Percentiles rank a stretch among this genome's conserved stretches.
phyloP scores from a whole-genome alignment of 1,140 invertebrate species.

The Lineus longissimus region DNA sequence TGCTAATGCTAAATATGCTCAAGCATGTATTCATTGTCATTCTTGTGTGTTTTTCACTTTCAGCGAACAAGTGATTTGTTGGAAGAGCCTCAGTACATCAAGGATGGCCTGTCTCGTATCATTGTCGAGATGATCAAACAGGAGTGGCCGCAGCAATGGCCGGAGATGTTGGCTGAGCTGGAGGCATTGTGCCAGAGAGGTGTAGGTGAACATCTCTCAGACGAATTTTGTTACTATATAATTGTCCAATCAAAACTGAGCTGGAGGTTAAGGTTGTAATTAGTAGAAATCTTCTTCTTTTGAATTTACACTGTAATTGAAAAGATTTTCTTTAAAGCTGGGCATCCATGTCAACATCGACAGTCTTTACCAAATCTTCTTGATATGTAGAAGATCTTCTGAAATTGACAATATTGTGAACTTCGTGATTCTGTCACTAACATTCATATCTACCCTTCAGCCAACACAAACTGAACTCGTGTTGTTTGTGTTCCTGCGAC shows the following conservation, averaged over 20 bases:
- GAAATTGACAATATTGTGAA: too few relatives aligned
- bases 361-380: too few relatives aligned
- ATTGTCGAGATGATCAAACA: slow-evolving; percentile 92
- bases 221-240: slow-evolving; percentile 1
- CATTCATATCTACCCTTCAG: slow-evolving; percentile 19
- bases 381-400: too few relatives aligned
- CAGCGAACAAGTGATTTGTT: slow-evolving; percentile 44
- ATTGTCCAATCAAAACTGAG: not conserved
- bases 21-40: slow-evolving; percentile 3
- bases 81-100: slow-evolving; percentile 66
- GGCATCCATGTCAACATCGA: too few relatives aligned
- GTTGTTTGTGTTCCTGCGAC: slow-evolving; percentile 74
- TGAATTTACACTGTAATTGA: not conserved
- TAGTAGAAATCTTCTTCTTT: not conserved
- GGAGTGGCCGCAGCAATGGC: slow-evolving; percentile 95
- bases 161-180: slow-evolving; percentile 74
- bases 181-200: slow-evolving; percentile 66
- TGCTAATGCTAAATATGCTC: too few relatives aligned
- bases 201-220: slow-evolving; percentile 18
- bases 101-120: slow-evolving; percentile 80
- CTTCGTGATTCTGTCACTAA: too few relatives aligned
- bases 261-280: not conserved
- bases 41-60: slow-evolving; percentile 14
- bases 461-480: slow-evolving; percentile 83
- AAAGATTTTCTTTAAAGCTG: too few relatives aligned